A percentile compares a stretch with the other conserved stretches of the same genome.
Evolutionary conservation across 2,113 vertebrate genomes (phyloP).

Genomic region (Arothron firmamentum): DNA sequence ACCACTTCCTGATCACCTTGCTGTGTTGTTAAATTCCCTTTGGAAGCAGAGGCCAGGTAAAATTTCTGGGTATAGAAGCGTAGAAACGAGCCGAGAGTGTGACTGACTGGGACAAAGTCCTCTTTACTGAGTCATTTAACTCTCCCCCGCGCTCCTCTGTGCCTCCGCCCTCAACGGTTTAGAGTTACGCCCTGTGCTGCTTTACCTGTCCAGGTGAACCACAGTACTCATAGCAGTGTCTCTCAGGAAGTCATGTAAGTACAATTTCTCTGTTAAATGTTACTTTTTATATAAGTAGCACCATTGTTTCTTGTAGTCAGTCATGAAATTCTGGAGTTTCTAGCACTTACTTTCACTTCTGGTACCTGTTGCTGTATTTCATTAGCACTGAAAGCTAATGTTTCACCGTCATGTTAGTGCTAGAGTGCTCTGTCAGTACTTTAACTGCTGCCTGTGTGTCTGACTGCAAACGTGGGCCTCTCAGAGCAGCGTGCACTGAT

Average conservation of each 20-base stretch:
- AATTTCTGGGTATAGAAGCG: conserved; percentile 25
- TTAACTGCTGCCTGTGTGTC: background rate
- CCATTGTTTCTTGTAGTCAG: background rate
- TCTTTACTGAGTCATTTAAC: conserved; percentile 44
- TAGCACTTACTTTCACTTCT: no score
- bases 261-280: background rate
- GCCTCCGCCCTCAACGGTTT: conserved; percentile 42
- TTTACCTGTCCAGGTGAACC: conserved; percentile 71
- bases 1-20: conserved; percentile 67
- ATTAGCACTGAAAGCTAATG: background rate
- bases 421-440: background rate
- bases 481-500: conserved; percentile 18
- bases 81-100: conserved; percentile 16
- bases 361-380: no score
- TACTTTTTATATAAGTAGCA: background rate
- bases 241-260: conserved; percentile 54
- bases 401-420: background rate
- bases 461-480: background rate
- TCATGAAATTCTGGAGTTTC: background rate
- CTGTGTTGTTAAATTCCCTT: conserved; percentile 31
- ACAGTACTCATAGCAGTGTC: conserved; percentile 31
- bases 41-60: conserved; percentile 17
- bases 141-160: conserved; percentile 23
- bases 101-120: conserved; percentile 62
- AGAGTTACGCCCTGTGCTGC: conserved; percentile 51